Percentiles rank a stretch among this genome's conserved stretches.
These are phyloP conservation scores for Acanthisitta chloris DNA, from an alignment of 2,113 vertebrate genomes.

Conservation along the genomic window DNA sequence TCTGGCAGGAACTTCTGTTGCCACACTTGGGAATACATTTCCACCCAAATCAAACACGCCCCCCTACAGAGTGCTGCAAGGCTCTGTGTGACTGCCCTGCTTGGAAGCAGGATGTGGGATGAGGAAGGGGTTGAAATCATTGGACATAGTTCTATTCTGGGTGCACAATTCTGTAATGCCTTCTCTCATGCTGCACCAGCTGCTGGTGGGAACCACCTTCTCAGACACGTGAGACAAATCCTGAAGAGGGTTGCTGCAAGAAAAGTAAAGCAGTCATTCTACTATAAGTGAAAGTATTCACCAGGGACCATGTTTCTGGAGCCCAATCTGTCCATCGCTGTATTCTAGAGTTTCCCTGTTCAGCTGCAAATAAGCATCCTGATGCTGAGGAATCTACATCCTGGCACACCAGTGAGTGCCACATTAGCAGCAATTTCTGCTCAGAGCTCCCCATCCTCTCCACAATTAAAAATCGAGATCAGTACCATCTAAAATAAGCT, in stretches of 20 bases:
- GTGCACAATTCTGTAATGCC: background rate
- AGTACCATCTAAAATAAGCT: background rate
- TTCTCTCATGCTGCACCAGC: accelerated
- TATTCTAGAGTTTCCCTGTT: background rate
- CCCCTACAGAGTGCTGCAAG: background rate
- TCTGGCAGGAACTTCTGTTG: background rate
- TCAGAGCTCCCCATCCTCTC: background rate
- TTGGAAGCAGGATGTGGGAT: background rate
- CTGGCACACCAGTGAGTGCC: background rate
- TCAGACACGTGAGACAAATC: background rate
- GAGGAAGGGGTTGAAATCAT: background rate
- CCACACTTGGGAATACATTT: background rate
- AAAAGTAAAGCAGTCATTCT: background rate
- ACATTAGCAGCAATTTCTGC: background rate
- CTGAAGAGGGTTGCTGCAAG: background rate
- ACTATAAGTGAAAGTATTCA: background rate
- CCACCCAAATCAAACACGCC: background rate
- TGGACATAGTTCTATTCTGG: background rate
- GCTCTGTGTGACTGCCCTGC: background rate
- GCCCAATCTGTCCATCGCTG: background rate
- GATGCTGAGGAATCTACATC: background rate
- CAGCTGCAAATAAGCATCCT: background rate
- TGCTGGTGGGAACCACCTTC: background rate
- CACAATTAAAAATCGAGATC: background rate
- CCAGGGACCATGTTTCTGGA: background rate